These are phyloP conservation scores for Sphinx pinastri DNA, from an alignment of 2,888 invertebrate genomes.

Conservation along the genomic window DNA sequence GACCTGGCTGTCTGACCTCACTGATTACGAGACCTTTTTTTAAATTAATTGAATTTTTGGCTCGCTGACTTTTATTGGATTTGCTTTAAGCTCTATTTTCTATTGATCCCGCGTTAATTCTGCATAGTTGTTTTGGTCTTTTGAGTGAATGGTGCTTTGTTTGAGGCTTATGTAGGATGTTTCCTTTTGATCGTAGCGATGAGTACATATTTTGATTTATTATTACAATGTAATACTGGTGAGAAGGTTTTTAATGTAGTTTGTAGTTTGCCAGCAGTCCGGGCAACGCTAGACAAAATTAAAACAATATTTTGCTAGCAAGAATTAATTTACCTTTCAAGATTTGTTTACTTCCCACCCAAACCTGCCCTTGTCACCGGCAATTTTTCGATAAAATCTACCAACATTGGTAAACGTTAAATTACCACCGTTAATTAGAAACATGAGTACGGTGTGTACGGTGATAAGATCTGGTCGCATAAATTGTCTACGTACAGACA, in stretches of 20 bases:
- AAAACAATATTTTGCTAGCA: too few species aligned
- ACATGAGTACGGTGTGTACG: conserved; percentile 5
- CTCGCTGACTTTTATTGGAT: background rate
- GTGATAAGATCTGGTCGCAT: conserved; percentile 16
- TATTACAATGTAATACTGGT: too few species aligned
- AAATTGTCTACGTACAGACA: conserved; percentile 18
- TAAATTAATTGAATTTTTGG: conserved; percentile 25
- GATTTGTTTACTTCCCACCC: too few species aligned
- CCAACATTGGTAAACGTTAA: conserved; percentile 4
- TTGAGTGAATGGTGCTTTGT: background rate
- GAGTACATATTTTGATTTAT: too few species aligned
- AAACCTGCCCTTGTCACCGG: background rate
- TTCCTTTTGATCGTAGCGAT: too few species aligned
- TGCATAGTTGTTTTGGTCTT: background rate
- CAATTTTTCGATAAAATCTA: conserved; percentile 13
- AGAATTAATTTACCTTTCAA: too few species aligned
- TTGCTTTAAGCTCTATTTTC: conserved; percentile 20
- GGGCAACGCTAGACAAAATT: too few species aligned
- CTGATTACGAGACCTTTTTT: conserved; percentile 21
- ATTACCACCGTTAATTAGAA: conserved; percentile 19
- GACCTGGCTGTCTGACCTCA: conserved; percentile 4
- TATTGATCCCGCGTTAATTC: conserved; percentile 16
- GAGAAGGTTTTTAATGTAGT: too few species aligned
- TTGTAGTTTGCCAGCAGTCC: too few species aligned
- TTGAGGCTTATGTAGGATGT: too few species aligned